Base-by-base conservation (phyloP, 1,140 invertebrate species). In the Drepana arcuata region DNA sequence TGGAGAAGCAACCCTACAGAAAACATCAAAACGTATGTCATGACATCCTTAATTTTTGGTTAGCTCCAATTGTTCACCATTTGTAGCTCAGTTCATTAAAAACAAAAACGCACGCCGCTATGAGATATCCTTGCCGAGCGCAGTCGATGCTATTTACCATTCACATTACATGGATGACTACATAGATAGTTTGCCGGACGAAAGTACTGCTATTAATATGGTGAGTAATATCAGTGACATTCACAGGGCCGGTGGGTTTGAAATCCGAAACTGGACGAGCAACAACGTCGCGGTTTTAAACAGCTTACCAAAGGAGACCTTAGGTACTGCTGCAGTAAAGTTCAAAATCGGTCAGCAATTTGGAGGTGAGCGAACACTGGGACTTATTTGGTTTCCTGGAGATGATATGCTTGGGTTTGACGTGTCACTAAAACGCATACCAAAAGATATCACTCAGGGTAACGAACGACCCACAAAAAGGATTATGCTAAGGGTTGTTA, bases 81-180 rank as follows among this genome's bases (percentile, higher is more conserved):
- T 41, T 14, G 38, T 52, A 4, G 59, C 63, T 0, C 28, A 70
- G 10, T 65, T 41, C 18, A 43, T 75, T n/a, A 68, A 62, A 47
- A 61, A 70, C 23, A 27, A 27, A 14, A 72, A 71, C 24, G 66
- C 61, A 1, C 10, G 40, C 14, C 18, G 48, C 27, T 70, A 50
- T 43, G 15, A 36, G 6, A 12, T 43, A 1, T 23, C 31, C 10
- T 55, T 33, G 33, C 65, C 63, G 0, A 9, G 23, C 7, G 59
- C 63, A 0, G 56, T 46, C 1, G 16, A 43, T 0, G 48, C 40
- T 0, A 48, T 72, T 2, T n/a, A 33, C 2, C 11, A 56, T 5
- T 42, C 54, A 14, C 57, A 56, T 27, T 72, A 72, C 28, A 64
- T 72, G 41, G 66, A 70, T 34, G 71, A 75, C 34, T 65, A 48